These are phyloP conservation scores for Margarornis squamiger DNA, from an alignment of 2,797 vertebrate genomes.

Conservation along the genomic window DNA sequence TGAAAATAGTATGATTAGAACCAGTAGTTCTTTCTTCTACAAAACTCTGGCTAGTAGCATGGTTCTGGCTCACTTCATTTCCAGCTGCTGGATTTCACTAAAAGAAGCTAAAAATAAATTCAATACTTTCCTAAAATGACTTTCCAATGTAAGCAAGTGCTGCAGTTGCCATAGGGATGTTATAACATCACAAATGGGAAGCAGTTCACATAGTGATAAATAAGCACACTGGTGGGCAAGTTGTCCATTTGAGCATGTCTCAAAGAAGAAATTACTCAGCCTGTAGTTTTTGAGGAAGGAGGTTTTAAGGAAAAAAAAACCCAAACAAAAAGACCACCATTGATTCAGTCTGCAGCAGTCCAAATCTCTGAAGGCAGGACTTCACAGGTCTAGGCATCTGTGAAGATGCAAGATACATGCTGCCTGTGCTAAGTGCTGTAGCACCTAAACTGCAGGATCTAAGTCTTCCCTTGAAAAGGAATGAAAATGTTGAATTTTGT, in stretches of 20 bases:
- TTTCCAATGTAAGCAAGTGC: constrained; percentile 51
- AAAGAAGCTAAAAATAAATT: constrained; percentile 67
- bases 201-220: constrained; percentile 34
- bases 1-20: not conserved
- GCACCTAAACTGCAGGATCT: not conserved
- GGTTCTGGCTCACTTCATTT: constrained; percentile 23
- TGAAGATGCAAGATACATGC: not conserved
- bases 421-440: not conserved
- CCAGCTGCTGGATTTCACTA: constrained; percentile 61
- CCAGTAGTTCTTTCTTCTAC: not conserved
- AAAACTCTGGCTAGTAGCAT: not conserved
- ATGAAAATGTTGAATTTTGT: not conserved
- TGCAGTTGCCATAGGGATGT: constrained; percentile 66
- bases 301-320: not conserved
- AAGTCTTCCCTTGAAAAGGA: not conserved
- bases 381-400: not conserved
- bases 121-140: constrained; percentile 65
- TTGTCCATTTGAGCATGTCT: not conserved
- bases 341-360: not conserved
- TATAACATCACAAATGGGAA: constrained; percentile 26
- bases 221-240: constrained; percentile 1
- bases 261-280: not conserved
- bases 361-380: not conserved
- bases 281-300: not conserved
- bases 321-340: not conserved